Conservation (phyloP, 2,113 vertebrate species). For the Alethe diademata region DNA sequence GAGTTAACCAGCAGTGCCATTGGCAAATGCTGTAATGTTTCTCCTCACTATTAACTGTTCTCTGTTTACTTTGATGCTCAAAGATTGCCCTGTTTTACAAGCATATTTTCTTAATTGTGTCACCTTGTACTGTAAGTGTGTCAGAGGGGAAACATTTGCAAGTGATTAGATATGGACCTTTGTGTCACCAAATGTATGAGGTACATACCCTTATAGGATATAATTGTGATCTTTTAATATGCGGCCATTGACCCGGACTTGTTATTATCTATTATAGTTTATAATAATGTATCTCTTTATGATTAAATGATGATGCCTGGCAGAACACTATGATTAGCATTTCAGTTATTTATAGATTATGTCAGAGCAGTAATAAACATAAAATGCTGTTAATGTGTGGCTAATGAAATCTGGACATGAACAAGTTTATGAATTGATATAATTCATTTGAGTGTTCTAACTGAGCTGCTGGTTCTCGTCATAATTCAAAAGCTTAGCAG, state of each 20-base stretch:
- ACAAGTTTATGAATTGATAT: slow-evolving; percentile 99
- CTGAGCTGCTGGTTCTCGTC: slow-evolving; percentile 83
- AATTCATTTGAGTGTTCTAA: slow-evolving; percentile 93
- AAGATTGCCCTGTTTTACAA: slow-evolving; percentile 86
- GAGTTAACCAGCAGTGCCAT: slow-evolving; percentile 77
- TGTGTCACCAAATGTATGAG: slow-evolving; percentile 83
- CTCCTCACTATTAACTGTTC: slow-evolving; percentile 80
- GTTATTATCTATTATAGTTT: slow-evolving; percentile 96
- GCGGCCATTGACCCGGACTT: slow-evolving; percentile 91
- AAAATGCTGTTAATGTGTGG: slow-evolving; percentile 95
- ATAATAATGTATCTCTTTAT: slow-evolving; percentile 96
- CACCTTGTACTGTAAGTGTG: slow-evolving; percentile 81
- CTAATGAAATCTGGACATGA: slow-evolving; percentile 99
- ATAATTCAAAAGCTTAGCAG: slow-evolving; percentile 95
- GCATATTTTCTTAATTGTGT: slow-evolving; percentile 87
- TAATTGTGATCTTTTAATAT: slow-evolving; percentile 95
- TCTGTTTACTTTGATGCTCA: slow-evolving; percentile 84
- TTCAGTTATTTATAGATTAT: slow-evolving; percentile 98
- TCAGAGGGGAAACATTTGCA: slow-evolving; percentile 85
- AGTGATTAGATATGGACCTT: slow-evolving; percentile 83
- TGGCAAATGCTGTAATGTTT: slow-evolving; percentile 68
- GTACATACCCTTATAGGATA: slow-evolving; percentile 88
- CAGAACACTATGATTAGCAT: slow-evolving; percentile 89
- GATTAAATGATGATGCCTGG: slow-evolving; percentile 88
- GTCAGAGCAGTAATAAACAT: slow-evolving; percentile 98